These are phyloP conservation scores for Himalopsyche tibetana DNA, from an alignment of 2,888 invertebrate genomes.

Conservation along the genomic window DNA sequence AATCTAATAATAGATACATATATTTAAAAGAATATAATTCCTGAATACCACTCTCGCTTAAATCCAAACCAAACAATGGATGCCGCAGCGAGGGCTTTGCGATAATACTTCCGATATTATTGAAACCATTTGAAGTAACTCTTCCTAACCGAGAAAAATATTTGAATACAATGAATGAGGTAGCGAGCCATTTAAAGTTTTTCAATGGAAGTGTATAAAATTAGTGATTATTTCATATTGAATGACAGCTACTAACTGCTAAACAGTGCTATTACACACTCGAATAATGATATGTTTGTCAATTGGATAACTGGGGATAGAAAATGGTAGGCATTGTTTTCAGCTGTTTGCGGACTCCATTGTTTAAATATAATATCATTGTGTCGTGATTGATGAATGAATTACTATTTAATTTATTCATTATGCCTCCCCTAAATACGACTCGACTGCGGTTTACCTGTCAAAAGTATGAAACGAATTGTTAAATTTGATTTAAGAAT, in stretches of 20 bases:
- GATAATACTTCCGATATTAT: slow-evolving; percentile 13
- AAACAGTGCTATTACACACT: not conserved
- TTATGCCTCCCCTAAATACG: slow-evolving; percentile 15
- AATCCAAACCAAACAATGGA: not conserved
- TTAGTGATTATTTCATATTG: slow-evolving; percentile 1
- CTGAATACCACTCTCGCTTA: not conserved
- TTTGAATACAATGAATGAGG: slow-evolving; percentile 17
- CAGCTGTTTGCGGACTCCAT: not conserved
- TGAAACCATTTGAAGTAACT: not conserved
- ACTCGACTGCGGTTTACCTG: not conserved
- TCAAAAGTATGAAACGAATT: not conserved
- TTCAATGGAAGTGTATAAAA: slow-evolving; percentile 19
- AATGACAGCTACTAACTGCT: slow-evolving; percentile 9
- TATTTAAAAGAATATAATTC: too few species aligned
- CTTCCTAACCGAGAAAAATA: not conserved
- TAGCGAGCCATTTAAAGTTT: slow-evolving; percentile 2
- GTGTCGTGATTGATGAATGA: slow-evolving; percentile 17
- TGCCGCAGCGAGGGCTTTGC: not conserved
- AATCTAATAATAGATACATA: too few species aligned
- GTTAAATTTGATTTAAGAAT: too few species aligned
- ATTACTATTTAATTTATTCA: slow-evolving; percentile 12
- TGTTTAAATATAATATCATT: slow-evolving; percentile 4
- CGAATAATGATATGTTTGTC: not conserved
- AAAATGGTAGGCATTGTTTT: not conserved
- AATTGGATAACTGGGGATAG: not conserved